Evolutionary conservation across 2,113 vertebrate species (phyloP), one percentile per base, ranked within the genome.

Genomic region (Ranitomeya variabilis): DNA sequence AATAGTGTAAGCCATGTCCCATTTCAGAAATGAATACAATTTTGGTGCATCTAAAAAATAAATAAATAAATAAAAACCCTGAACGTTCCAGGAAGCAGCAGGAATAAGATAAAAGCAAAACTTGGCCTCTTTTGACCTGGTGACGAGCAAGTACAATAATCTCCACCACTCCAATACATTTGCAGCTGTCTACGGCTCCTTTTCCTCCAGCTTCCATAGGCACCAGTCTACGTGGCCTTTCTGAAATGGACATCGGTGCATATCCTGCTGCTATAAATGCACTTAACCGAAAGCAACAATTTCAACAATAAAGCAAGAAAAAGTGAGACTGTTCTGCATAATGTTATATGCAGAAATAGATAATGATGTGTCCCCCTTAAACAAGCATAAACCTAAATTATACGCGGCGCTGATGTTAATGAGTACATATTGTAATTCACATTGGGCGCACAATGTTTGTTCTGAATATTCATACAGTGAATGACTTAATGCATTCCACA

Each of bases 391-490:
- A 45, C 51, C 52, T 55, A 84, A 71, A 84, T 84, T 52, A 71
- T 69, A 23, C 45, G 6, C 45, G 26, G 6, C 23, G 21, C 64
- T 69, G 37, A 83, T 83, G 81, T 66, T 66, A n/a, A 83, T 83
- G 80, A 66, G 80, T 16, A 16, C 60, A 83, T n/a, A 51, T 66
- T 11, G 37, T 83, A 83, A 83, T 83, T 83, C 10, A 66, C 60
- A 60, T 62, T 62, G 59, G 37, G 31, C 52, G 62, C 62, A 54
- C 37, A 55, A 31, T 84, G 82, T 84, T 69, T 67, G n/a, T 69
- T 26, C 66, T 84, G 82, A 84, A 69, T 84, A 84, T 69, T 84
- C 45, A 84, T 84, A 84, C 60, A 67, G 64, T 21, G 51, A 37
- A 83, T 82, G 59, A 82, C 80, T 62, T 82, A 82, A 62, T 82